Evolutionary conservation across 1,140 invertebrate species (phyloP).

Genomic region (Drosophila navojoa): DNA sequence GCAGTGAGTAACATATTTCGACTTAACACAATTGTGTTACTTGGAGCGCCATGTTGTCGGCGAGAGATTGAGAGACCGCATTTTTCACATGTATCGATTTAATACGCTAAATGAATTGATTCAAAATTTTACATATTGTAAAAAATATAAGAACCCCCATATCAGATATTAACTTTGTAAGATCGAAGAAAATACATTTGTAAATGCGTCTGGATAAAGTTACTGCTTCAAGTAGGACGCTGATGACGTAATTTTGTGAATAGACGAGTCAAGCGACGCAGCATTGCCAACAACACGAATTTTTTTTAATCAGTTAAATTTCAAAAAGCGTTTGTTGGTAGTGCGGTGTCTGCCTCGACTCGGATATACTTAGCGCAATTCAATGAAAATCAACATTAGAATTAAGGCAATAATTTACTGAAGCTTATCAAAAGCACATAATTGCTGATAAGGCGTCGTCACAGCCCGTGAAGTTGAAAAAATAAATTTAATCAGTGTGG

Average conservation of each 20-base stretch:
- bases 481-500: slow-evolving; percentile 66
- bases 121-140: slow-evolving; percentile 18
- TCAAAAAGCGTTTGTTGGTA: slow-evolving; percentile 52
- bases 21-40: slow-evolving; percentile 16
- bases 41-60: slow-evolving; percentile 69
- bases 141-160: neutral
- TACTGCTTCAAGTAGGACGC: slow-evolving; percentile 64
- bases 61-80: slow-evolving; percentile 52
- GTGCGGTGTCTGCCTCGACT: slow-evolving; percentile 7
- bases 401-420: slow-evolving; percentile 73
- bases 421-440: slow-evolving; percentile 67
- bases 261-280: slow-evolving; percentile 42
- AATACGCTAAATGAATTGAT: slow-evolving; percentile 34
- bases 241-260: slow-evolving; percentile 73
- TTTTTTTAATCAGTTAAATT: slow-evolving; percentile 46
- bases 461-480: slow-evolving; percentile 57
- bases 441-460: slow-evolving; percentile 62
- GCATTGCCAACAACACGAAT: slow-evolving; percentile 55
- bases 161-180: slow-evolving; percentile 8
- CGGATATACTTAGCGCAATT: slow-evolving; percentile 53
- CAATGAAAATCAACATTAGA: slow-evolving; percentile 68
- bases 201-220: slow-evolving; percentile 13
- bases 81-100: slow-evolving; percentile 58
- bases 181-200: neutral
- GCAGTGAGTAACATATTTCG: slow-evolving; percentile 26